phyloP scores from a whole-genome alignment of 2,888 invertebrate genomes.

The Diaprepes abbreviatus region DNA sequence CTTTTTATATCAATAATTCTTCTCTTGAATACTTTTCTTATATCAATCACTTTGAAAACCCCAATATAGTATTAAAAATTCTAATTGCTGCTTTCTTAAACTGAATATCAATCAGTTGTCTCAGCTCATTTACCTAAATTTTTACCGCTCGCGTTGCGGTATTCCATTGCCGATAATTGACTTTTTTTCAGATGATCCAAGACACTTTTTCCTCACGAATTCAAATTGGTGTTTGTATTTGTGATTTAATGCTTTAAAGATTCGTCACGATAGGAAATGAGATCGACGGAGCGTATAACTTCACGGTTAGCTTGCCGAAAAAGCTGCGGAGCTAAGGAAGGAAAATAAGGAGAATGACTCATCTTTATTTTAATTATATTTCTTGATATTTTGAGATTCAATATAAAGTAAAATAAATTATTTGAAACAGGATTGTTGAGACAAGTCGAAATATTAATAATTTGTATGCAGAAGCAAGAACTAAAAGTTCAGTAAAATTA shows the following conservation, averaged over 20 bases:
- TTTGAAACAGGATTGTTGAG: no score
- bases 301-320: conserved; percentile 21
- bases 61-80: neutral
- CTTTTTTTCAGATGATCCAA: conserved; percentile 17
- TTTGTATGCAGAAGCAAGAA: no score
- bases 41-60: no score
- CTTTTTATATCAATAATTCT: no score
- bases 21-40: no score
- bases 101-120: conserved; percentile 8
- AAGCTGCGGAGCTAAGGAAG: conserved; percentile 2
- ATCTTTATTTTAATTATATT: conserved; percentile 9
- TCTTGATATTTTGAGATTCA: neutral
- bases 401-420: no score
- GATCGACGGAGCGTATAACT: conserved; percentile 22
- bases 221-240: conserved; percentile 43
- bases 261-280: conserved; percentile 34
- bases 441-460: no score
- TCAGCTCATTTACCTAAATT: conserved; percentile 19
- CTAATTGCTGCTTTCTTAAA: neutral
- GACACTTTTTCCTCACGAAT: conserved; percentile 27
- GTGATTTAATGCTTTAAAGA: conserved; percentile 42
- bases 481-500: no score
- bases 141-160: conserved; percentile 20
- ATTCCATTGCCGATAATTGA: conserved; percentile 17
- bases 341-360: neutral